These are phyloP conservation scores for Chaenodraco wilsoni DNA, from an alignment of 2,797 vertebrate species.

Conservation along the genomic window DNA sequence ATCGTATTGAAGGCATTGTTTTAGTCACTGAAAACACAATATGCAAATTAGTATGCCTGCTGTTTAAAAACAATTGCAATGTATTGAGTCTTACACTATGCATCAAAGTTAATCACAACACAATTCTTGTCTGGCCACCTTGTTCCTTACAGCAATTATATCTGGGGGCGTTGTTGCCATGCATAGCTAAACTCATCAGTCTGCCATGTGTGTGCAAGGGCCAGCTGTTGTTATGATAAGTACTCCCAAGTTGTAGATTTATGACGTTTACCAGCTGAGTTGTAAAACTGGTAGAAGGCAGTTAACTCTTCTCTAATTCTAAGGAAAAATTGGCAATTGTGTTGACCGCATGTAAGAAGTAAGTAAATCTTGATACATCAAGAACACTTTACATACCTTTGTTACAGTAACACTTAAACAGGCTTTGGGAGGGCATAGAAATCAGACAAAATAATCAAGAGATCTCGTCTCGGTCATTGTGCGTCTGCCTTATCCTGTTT, in stretches of 20 bases:
- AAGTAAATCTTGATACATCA: background rate
- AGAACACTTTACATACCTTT: background rate
- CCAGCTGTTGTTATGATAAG: conserved; percentile 56
- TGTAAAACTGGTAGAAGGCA: conserved; percentile 1
- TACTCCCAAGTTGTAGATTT: conserved; percentile 35
- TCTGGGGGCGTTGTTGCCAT: conserved; percentile 31
- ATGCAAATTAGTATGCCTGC: background rate
- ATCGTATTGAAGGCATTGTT: background rate
- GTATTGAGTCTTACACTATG: conserved; percentile 1
- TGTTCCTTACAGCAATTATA: conserved; percentile 23
- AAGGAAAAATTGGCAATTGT: background rate
- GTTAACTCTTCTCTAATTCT: conserved; percentile 16
- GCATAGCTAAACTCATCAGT: conserved; percentile 47
- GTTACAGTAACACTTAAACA: background rate
- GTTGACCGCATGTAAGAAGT: background rate
- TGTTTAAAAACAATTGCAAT: conserved; percentile 7
- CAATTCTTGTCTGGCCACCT: conserved; percentile 11
- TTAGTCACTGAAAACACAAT: background rate
- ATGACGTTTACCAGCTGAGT: conserved; percentile 32
- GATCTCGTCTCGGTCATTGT: background rate
- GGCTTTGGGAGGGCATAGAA: background rate
- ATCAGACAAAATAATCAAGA: background rate
- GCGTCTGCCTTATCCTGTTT: conserved; percentile 1
- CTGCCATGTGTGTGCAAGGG: conserved; percentile 34
- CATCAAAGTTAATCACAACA: conserved; percentile 28